Evolutionary conservation across 37 sponge, comb jelly and placozoan species (phyloP).

Genomic region (Corticium candelabrum): DNA sequence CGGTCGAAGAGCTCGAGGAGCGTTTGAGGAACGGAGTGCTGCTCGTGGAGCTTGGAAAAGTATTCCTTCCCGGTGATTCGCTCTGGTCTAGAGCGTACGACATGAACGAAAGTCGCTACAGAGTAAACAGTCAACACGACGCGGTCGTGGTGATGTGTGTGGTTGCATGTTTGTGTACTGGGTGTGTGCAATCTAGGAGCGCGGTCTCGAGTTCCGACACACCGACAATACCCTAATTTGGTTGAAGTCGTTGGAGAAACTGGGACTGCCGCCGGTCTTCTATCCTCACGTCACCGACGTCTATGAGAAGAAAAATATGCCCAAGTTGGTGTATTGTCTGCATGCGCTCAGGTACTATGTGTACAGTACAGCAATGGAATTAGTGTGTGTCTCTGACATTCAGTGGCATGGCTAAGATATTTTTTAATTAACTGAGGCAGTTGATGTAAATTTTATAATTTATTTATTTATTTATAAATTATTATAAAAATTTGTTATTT

Average conservation of each 20-base stretch:
- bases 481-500: too few relatives aligned
- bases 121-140: constrained; percentile 11
- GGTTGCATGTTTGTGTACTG: not conserved
- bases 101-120: constrained; percentile 42
- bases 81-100: constrained; percentile 65
- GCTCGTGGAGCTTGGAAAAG: constrained; percentile 54
- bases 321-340: constrained; percentile 59
- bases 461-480: not conserved
- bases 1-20: constrained; percentile 41
- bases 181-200: not conserved
- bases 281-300: constrained; percentile 64
- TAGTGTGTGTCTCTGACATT: too few relatives aligned
- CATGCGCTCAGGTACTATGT: constrained; percentile 67
- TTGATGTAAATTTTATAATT: not conserved
- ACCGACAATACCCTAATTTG: constrained; percentile 88
- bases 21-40: constrained; percentile 51
- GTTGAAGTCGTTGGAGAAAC: constrained; percentile 39
- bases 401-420: too few relatives aligned
- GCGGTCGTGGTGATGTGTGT: not conserved
- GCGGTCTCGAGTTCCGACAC: constrained; percentile 75
- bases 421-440: too few relatives aligned
- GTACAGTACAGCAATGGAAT: not conserved
- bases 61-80: constrained; percentile 45
- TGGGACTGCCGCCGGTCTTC: constrained; percentile 74
- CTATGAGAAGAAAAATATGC: constrained; percentile 66